phyloP scores from a whole-genome alignment of 2,797 vertebrate genomes.

The Bradypodion pumilum region DNA sequence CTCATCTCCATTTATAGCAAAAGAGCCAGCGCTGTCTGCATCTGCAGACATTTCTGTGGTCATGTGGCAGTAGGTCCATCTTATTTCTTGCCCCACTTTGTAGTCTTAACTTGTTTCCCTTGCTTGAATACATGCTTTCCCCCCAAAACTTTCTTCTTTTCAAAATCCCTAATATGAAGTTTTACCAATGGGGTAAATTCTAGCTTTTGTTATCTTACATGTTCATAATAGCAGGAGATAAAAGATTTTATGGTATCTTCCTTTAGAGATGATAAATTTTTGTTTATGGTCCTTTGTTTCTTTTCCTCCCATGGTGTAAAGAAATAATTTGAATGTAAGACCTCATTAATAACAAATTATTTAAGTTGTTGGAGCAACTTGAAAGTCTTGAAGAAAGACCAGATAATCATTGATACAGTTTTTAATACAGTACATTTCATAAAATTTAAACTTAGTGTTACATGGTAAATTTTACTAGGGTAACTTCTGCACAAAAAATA shows the following conservation, averaged over 20 bases:
- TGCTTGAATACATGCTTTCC: not conserved
- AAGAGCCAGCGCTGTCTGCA: no score
- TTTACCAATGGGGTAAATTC: not conserved
- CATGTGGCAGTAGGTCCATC: not conserved
- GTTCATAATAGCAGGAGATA: not conserved
- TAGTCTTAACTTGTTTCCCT: not conserved
- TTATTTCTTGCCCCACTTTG: not conserved
- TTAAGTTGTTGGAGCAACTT: not conserved
- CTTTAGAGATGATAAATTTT: not conserved
- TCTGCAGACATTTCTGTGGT: no score
- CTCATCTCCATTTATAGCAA: no score
- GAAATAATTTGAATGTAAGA: not conserved
- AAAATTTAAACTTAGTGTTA: not conserved
- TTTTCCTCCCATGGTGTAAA: not conserved
- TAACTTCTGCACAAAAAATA: not conserved
- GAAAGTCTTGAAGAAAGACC: no score
- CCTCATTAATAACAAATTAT: not conserved
- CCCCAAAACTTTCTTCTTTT: not conserved
- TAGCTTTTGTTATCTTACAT: not conserved
- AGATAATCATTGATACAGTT: not conserved
- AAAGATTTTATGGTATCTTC: not conserved
- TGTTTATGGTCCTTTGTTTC: no score
- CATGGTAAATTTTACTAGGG: not conserved
- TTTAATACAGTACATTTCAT: not conserved
- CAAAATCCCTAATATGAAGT: not conserved